Base-by-base conservation (phyloP, 2,888 invertebrate genomes). In the Euclidia mi region DNA sequence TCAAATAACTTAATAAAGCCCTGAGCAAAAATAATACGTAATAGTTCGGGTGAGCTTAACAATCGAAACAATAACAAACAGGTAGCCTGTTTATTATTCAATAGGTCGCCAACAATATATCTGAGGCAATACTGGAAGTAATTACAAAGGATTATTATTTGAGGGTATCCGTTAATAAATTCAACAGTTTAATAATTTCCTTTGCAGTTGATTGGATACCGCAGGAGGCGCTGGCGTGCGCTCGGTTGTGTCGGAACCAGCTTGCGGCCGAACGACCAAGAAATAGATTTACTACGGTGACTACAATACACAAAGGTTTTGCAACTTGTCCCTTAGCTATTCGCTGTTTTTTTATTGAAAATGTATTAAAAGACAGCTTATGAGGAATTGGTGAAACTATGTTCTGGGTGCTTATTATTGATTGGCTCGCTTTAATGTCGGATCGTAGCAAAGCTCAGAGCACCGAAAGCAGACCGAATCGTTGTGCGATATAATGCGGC, bases 141-240 rank as follows among this genome's bases (percentile, higher is more conserved):
- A 77, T 78, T 76, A 66, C 67, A 71, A 73, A 65, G 75, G 72
- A 73, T 78, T 78, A 79, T 78, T 82, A 80, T 75, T 77, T 71
- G 69, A 62, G 68, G 61, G 74, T 76, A 76, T 72, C 79, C 76
- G 76, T 84, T 88, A 87, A 88, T 88, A 88, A 81, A 88, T 89
- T 87, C 81, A 85, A 83, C 82, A 84, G 86, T 88, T 88, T 89
- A 87, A n/a, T n/a, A n/a, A 89, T 90, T 89, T 90, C 89, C 89
- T 89, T 84, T 86, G 87, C 79, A 85, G 87, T 77, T 84, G 88
- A 88, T 85, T 85, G 85, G 81, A 79, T 80, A 81, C 84, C 74
- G 74, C 76, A 68, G 79, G 81, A 78, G 65, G 56, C 42, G 10
- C 56, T 49, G 51, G 49, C 41, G 38, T 41, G 53, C 35, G 48